Base-by-base conservation (phyloP, 2,113 vertebrate genomes). In the Bufo bufo region DNA sequence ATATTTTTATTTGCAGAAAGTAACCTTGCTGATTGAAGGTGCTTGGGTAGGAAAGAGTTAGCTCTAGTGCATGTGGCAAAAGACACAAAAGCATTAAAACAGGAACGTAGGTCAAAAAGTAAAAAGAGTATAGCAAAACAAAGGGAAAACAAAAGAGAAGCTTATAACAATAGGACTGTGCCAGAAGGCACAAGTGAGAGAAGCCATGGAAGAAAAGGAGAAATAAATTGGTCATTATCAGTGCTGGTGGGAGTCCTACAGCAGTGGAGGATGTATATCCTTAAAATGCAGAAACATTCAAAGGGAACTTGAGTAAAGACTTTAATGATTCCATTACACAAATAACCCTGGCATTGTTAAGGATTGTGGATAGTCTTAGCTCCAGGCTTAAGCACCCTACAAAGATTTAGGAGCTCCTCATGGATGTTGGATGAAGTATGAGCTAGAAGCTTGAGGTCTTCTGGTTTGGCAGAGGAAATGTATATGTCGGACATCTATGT, bases 261-360 rank as follows among this genome's bases (percentile, higher is more conserved):
- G 47, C 54, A 61, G 49, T 80, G 85, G 75, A 69, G 85, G 75
- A 66, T 58, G 58, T 63, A 13, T 71, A 16, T 56, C 50, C 63
- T 80, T 87, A n/a, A 86, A 80, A 80, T 87, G 77, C 85, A 56
- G 58, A 87, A 80, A 54, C 33, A 69, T 13, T 79, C n/a, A 86
- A 79, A 86, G 54, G 43, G 59, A 86, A 54, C 58, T 86, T 8
- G n/a, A 77, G 58, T 65, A 86, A 79, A 77, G 58, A 23, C 54
- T 86, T 77, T 77, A 86, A 86, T 85, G 50, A 71, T 54, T 69
- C 2, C 82, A 54, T 69, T 84, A 66, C 65, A 69, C 47, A 52
- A 19, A 33, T 33, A 6, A 52, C n/a, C 69, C 58, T 16, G 79
- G 63, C 49, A 71, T 84, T 71, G 47, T 84, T 52, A 52, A 54